A percentile compares a stretch with the other conserved stretches of the same genome.
These are phyloP conservation scores for Psix sp. DNA, from an alignment of 1,140 invertebrate species.

Conservation along the genomic window DNA sequence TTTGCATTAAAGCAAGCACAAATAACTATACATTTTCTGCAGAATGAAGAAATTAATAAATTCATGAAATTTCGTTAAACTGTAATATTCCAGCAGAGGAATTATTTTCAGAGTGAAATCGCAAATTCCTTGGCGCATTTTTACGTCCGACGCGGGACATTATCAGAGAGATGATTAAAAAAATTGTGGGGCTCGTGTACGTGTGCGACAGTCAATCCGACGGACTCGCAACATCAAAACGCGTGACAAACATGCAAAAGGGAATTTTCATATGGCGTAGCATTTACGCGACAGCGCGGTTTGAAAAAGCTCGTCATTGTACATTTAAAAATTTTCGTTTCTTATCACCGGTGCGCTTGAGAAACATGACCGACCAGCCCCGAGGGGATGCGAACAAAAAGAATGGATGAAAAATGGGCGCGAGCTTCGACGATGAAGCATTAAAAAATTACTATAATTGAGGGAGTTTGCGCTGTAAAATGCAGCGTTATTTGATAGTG, in stretches of 20 bases:
- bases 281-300: slow-evolving; percentile 28
- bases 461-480: slow-evolving; percentile 32
- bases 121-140: slow-evolving; percentile 7
- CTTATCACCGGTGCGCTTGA: slow-evolving; percentile 18
- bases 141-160: neutral
- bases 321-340: slow-evolving; percentile 39
- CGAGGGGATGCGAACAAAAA: neutral
- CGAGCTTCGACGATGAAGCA: slow-evolving; percentile 30
- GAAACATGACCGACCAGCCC: neutral
- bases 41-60: neutral
- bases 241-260: slow-evolving; percentile 42
- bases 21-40: too few species aligned
- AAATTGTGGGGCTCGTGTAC: slow-evolving; percentile 6
- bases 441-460: slow-evolving; percentile 54
- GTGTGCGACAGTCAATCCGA: slow-evolving; percentile 15
- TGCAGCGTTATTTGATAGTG: slow-evolving; percentile 37
- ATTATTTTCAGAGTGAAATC: too few species aligned
- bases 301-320: slow-evolving; percentile 31
- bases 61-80: neutral
- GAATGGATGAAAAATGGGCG: slow-evolving; percentile 22
- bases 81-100: neutral
- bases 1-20: too few species aligned
- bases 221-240: slow-evolving; percentile 36
- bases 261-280: slow-evolving; percentile 46
- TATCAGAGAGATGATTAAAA: slow-evolving; percentile 12